Evolutionary conservation across 2,888 invertebrate species (phyloP).

Genomic region (Disparrhopalites patrizii): DNA sequence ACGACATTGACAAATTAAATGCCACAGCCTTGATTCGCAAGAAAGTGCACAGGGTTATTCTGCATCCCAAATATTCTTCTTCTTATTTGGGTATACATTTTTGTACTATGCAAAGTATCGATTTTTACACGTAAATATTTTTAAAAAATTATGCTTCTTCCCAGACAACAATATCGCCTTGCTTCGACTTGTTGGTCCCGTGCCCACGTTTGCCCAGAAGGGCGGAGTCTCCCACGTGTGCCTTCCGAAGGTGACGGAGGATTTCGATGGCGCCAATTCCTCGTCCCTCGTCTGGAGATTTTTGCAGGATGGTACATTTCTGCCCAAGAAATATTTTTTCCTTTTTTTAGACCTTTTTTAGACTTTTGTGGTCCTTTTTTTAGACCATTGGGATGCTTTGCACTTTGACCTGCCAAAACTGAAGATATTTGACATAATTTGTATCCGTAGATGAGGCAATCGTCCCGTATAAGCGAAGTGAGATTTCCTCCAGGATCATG

Average conservation of each 20-base stretch:
- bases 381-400: background rate
- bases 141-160: background rate
- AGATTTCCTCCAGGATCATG: slow-evolving; percentile 33
- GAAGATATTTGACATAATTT: background rate
- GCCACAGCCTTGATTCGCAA: slow-evolving; percentile 32
- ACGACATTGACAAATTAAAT: slow-evolving; percentile 27
- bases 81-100: slow-evolving; percentile 37
- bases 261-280: slow-evolving; percentile 31
- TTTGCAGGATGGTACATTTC: slow-evolving; percentile 32
- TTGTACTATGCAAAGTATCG: background rate
- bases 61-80: slow-evolving; percentile 39
- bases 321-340: background rate
- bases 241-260: slow-evolving; percentile 42
- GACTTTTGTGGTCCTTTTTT: background rate
- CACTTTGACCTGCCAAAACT: background rate
- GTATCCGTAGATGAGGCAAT: slow-evolving; percentile 32
- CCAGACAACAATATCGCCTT: slow-evolving; percentile 52
- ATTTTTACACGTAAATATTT: too few species aligned
- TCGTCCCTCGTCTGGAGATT: slow-evolving; percentile 43
- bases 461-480: slow-evolving; percentile 35
- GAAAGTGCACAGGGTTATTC: slow-evolving; percentile 40
- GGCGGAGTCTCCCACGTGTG: slow-evolving; percentile 49
- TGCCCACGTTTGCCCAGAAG: slow-evolving; percentile 46
- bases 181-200: slow-evolving; percentile 49
- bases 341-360: too few species aligned